Percentiles rank a stretch among this genome's conserved stretches.
phyloP scores from a whole-genome alignment of 1,140 invertebrate genomes.

The Elysia chlorotica region DNA sequence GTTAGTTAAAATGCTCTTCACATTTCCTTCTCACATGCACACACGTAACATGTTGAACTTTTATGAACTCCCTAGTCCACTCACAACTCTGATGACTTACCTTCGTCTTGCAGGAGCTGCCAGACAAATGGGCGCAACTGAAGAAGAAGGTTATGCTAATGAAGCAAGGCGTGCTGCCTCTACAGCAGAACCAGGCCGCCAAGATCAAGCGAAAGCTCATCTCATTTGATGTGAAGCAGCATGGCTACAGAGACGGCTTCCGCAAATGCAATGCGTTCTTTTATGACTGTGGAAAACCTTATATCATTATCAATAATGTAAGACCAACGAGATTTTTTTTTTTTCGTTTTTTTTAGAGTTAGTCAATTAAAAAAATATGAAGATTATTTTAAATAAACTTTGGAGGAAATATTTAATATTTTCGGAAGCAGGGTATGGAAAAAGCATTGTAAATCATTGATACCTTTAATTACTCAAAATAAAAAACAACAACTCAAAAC shows the following conservation, averaged over 20 bases:
- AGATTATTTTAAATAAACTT: too few species aligned
- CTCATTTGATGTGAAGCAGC: slow-evolving; percentile 83
- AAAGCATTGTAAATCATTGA: too few species aligned
- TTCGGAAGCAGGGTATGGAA: too few species aligned
- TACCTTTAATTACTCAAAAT: too few species aligned
- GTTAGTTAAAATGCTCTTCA: too few species aligned
- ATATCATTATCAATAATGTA: slow-evolving; percentile 77
- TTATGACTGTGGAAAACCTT: slow-evolving; percentile 79
- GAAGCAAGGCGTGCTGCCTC: slow-evolving; percentile 90
- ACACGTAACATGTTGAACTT: neutral
- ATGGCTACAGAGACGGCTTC: slow-evolving; percentile 86
- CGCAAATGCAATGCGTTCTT: slow-evolving; percentile 67
- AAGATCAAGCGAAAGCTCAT: slow-evolving; percentile 83
- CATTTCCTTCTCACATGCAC: too few species aligned
- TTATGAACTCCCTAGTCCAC: neutral
- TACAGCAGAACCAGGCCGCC: slow-evolving; percentile 92
- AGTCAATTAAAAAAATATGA: too few species aligned
- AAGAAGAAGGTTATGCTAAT: slow-evolving; percentile 89
- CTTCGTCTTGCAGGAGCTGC: slow-evolving; percentile 83
- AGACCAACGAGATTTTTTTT: neutral
- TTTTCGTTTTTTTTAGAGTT: too few species aligned
- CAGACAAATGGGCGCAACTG: slow-evolving; percentile 93
- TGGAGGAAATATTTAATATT: too few species aligned
- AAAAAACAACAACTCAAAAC: too few species aligned
- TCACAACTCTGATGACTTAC: too few species aligned